Percentiles rank a stretch among this genome's conserved stretches.
These are phyloP conservation scores for Platycercus adscitus DNA, from an alignment of 2,113 vertebrate genomes.

Conservation along the genomic window DNA sequence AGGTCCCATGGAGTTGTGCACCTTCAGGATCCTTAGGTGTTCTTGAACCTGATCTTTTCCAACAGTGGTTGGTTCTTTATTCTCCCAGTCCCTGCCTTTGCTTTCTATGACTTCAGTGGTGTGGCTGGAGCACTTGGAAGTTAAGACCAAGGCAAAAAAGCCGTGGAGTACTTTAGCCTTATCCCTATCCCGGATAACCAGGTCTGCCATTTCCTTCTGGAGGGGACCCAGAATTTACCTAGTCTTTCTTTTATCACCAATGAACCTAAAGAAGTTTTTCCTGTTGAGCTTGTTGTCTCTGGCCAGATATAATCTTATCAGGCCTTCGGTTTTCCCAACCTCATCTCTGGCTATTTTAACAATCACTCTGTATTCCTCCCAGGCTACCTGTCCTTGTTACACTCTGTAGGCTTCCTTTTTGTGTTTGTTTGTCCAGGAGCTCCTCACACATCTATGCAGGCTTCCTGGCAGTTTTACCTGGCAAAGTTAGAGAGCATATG, in stretches of 20 bases:
- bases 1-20: not conserved
- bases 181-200: not conserved
- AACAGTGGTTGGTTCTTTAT: not conserved
- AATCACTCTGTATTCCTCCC: not conserved
- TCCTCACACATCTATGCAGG: not conserved
- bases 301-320: not conserved
- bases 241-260: not conserved
- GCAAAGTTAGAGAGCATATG: not conserved
- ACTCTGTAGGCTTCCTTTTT: not conserved
- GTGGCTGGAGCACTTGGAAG: not conserved
- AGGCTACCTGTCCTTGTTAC: not conserved
- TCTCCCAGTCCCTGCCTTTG: not conserved
- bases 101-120: not conserved
- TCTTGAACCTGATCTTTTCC: not conserved
- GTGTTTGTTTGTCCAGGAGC: not conserved
- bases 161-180: not conserved
- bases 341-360: not conserved
- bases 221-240: not conserved
- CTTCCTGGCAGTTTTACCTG: not conserved
- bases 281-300: not conserved
- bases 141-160: not conserved
- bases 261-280: not conserved
- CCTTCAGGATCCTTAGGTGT: not conserved
- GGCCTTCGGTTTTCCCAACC: not conserved
- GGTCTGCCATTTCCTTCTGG: not conserved